Evolutionary conservation across 2,888 invertebrate species (phyloP), one percentile per base, ranked within the genome.

Genomic region (Agriotes lineatus): DNA sequence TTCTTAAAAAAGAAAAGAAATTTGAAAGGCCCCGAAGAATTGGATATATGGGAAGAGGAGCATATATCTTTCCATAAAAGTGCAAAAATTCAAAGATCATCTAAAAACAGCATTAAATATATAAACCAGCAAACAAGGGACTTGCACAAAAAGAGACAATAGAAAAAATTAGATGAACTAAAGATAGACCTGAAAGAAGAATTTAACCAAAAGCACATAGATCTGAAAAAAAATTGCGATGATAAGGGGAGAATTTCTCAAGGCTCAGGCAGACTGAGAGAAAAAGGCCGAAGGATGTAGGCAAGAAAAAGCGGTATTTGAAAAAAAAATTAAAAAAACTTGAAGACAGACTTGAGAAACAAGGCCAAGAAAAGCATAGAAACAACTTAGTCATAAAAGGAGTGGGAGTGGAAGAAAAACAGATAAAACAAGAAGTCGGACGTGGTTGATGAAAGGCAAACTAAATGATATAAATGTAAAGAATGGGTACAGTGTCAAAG

Each of bases 91-190:
- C 44, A 44, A 44, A 44, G 19, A 12, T 16, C 16, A 2, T 3
- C 19, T 5, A 44, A 44, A 44, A 44, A 44, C 19, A 44, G 10
- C 3, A 25, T 7, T 10, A 19, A 44, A 9, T 44, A 44, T 3
- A 10, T 7, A 19, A 44, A 39, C 14, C n/a, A 10, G 16, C 16
- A 44, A 3, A 44, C 44, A 5, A 19, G 16, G 10, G 16, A 14
- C 39, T n/a, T n/a, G n/a, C 39, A 39, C 39, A 39, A 39, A 39
- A 39, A 39, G 39, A 39, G n/a, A 39, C 14, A 39, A n/a, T 3
- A 12, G 39, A 14, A 39, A 5, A 39, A 5, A 5, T 39, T 39
- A 39, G n/a, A 39, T 3, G n/a, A 39, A 39, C 10, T 3, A 39
- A 39, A 39, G 10, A n/a, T n/a, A n/a, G n/a, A n/a, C n/a, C n/a